phyloP scores from a whole-genome alignment of 2,113 vertebrate genomes.

The Vulpes vulpes region DNA sequence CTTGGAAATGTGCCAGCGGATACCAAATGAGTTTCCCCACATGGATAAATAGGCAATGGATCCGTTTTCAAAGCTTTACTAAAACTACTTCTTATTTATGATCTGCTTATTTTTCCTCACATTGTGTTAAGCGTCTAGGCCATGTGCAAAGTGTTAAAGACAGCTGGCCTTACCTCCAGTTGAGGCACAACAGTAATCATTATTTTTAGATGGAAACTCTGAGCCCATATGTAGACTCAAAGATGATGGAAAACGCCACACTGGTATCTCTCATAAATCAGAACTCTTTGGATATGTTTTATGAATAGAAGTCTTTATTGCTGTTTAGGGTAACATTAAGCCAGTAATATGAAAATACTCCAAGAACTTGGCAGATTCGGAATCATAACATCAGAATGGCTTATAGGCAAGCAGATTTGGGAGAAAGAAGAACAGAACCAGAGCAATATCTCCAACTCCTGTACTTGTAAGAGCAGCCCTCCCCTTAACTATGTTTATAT shows the following conservation, averaged over 20 bases:
- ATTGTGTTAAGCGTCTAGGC: background rate
- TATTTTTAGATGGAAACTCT: slow-evolving; percentile 39
- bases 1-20: background rate
- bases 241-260: background rate
- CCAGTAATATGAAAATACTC: slow-evolving; percentile 22
- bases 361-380: background rate
- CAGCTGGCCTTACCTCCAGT: background rate
- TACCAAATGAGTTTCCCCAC: background rate
- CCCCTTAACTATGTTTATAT: background rate
- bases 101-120: background rate
- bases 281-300: background rate
- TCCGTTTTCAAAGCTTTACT: background rate
- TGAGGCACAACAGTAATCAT: background rate
- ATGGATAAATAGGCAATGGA: background rate
- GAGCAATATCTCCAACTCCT: background rate
- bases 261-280: background rate
- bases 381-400: background rate
- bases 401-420: background rate
- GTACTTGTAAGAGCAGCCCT: slow-evolving; percentile 35
- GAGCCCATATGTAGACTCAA: background rate
- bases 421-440: background rate
- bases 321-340: background rate
- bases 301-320: background rate
- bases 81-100: background rate
- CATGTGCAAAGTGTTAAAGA: background rate